These are phyloP conservation scores for Carposina sasakii DNA, from an alignment of 1,140 invertebrate genomes.

Conservation along the genomic window DNA sequence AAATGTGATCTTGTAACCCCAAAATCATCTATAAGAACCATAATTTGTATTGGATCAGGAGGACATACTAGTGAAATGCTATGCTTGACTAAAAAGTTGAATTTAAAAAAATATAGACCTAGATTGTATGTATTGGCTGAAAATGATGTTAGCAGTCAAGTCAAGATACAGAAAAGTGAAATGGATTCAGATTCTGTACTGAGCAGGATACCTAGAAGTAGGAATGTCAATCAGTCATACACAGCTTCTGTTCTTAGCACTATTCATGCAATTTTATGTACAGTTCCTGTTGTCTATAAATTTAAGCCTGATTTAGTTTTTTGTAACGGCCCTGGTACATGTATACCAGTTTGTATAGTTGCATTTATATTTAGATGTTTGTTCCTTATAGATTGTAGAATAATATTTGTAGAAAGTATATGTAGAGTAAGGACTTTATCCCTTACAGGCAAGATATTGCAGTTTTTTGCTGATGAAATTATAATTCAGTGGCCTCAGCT, in stretches of 20 bases:
- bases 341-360: conserved; percentile 88
- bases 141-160: conserved; percentile 86
- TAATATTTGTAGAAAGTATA: conserved; percentile 95
- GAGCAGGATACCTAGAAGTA: conserved; percentile 83
- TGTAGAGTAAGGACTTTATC: conserved; percentile 93
- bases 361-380: conserved; percentile 80
- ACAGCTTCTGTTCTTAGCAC: conserved; percentile 86
- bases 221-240: conserved; percentile 92
- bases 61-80: conserved; percentile 95
- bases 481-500: conserved; percentile 93
- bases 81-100: conserved; percentile 76
- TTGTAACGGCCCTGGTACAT: conserved; percentile 97
- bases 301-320: conserved; percentile 85
- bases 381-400: conserved; percentile 78
- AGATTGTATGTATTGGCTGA: conserved; percentile 86
- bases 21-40: conserved; percentile 41
- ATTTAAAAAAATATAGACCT: conserved; percentile 76
- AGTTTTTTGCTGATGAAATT: conserved; percentile 87
- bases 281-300: conserved; percentile 80
- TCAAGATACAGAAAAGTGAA: conserved; percentile 70
- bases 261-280: conserved; percentile 78
- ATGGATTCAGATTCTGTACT: conserved; percentile 68
- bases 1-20: conserved; percentile 23
- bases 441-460: conserved; percentile 89
- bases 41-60: conserved; percentile 67